Percentiles rank a stretch among this genome's conserved stretches.
Evolutionary conservation across 2,113 vertebrate genomes (phyloP).

Genomic region (Corythoichthys intestinalis): DNA sequence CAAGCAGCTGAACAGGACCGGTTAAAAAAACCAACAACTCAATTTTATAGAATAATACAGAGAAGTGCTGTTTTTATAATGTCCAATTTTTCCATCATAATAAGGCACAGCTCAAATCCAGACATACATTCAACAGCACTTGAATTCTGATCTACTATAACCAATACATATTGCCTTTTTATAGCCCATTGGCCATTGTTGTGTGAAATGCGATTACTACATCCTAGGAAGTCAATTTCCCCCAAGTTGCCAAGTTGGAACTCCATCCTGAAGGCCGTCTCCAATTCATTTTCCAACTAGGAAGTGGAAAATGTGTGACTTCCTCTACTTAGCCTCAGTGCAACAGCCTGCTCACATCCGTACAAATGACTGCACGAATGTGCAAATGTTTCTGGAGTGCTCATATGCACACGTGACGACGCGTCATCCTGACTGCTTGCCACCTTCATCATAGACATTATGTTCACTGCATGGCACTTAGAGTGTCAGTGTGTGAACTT

Average conservation of each 20-base stretch:
- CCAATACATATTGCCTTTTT: not conserved
- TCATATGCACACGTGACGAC: constrained; percentile 54
- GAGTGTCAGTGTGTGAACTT: constrained; percentile 46
- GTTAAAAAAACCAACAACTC: no score
- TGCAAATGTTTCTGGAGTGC: constrained; percentile 27
- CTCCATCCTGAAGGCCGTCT: not conserved
- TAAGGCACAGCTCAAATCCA: no score
- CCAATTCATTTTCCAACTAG: not conserved
- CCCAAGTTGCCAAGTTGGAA: not conserved
- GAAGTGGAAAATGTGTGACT: not conserved
- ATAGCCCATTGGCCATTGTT: not conserved
- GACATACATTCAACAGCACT: not conserved
- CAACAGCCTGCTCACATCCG: constrained; percentile 29
- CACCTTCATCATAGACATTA: constrained; percentile 58
- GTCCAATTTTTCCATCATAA: no score
- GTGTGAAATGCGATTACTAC: constrained; percentile 1
- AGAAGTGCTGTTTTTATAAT: no score
- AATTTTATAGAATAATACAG: no score
- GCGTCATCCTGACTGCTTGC: constrained; percentile 59
- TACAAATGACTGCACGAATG: constrained; percentile 22
- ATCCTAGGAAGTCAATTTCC: not conserved
- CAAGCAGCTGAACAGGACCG: no score
- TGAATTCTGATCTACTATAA: not conserved
- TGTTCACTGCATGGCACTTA: constrained; percentile 35
- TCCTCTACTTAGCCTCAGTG: not conserved